A percentile compares a stretch with the other conserved stretches of the same genome.
Conservation (phyloP, 2,797 vertebrate species). For the Pristis pectinata region DNA sequence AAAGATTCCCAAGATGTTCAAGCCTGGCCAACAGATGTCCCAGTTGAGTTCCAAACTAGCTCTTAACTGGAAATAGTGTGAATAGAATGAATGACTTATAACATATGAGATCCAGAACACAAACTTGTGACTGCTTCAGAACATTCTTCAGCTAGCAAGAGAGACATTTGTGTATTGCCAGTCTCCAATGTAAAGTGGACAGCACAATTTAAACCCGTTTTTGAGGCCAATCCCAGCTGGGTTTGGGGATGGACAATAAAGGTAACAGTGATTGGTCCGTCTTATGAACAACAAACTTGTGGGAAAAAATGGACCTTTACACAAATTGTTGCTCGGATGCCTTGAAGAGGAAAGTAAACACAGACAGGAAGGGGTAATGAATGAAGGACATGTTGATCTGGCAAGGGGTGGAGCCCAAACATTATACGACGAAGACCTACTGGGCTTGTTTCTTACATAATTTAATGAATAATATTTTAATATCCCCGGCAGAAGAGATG, state of each 20-base stretch:
- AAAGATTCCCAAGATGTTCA: not conserved
- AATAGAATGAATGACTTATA: not conserved
- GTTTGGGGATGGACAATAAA: not conserved
- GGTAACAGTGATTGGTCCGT: too few relatives aligned
- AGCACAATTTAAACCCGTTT: not conserved
- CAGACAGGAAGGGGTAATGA: too few relatives aligned
- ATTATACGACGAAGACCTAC: not conserved
- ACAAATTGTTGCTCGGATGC: not conserved
- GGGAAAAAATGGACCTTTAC: not conserved
- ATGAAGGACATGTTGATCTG: too few relatives aligned
- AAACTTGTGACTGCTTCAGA: not conserved
- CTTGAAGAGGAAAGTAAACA: not conserved
- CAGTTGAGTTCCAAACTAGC: not conserved
- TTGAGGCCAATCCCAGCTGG: not conserved
- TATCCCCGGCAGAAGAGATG: not conserved
- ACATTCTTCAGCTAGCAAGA: too few relatives aligned
- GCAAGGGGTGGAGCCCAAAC: not conserved
- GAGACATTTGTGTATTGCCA: not conserved
- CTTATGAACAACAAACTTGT: not conserved
- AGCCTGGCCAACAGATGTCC: not conserved
- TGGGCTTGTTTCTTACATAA: not conserved
- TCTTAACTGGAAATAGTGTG: not conserved
- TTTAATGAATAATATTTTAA: not conserved
- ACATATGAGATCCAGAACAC: not conserved
- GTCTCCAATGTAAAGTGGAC: not conserved